A percentile compares a stretch with the other conserved stretches of the same genome.
These are phyloP conservation scores for Eucidaris tribuloides DNA, from an alignment of 35 echinoderm and acorn worm species.

Conservation along the genomic window DNA sequence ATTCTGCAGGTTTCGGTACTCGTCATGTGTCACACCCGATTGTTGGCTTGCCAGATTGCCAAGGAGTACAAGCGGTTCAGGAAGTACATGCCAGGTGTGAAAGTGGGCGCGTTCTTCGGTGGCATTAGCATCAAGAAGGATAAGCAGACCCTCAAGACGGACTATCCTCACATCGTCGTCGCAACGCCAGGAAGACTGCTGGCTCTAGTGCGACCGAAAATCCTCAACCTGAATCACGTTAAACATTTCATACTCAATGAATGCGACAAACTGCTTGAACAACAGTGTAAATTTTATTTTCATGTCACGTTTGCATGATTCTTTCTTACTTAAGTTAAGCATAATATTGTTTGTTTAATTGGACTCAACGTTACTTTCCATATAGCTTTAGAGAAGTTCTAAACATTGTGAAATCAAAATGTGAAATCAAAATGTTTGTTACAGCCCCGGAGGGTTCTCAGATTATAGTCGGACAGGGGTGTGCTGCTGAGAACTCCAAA, in stretches of 20 bases:
- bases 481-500: no score
- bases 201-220: slow-evolving; percentile 59
- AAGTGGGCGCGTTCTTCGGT: slow-evolving; percentile 83
- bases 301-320: background rate
- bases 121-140: slow-evolving; percentile 80
- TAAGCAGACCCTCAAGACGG: slow-evolving; percentile 66
- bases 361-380: no score
- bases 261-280: slow-evolving; percentile 93
- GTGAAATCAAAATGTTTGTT: no score
- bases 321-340: background rate
- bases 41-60: slow-evolving; percentile 85
- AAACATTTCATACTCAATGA: slow-evolving; percentile 94
- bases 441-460: no score
- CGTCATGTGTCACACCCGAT: slow-evolving; percentile 87
- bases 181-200: slow-evolving; percentile 75
- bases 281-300: slow-evolving; percentile 42
- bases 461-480: no score
- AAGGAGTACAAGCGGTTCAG: slow-evolving; percentile 88
- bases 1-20: slow-evolving; percentile 70
- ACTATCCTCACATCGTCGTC: slow-evolving; percentile 84
- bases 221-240: slow-evolving; percentile 76
- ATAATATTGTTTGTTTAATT: background rate
- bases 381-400: no score
- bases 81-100: slow-evolving; percentile 73
- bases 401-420: no score